Evolutionary conservation across 2,113 vertebrate genomes (phyloP).

Genomic region (Laticauda laticaudata): DNA sequence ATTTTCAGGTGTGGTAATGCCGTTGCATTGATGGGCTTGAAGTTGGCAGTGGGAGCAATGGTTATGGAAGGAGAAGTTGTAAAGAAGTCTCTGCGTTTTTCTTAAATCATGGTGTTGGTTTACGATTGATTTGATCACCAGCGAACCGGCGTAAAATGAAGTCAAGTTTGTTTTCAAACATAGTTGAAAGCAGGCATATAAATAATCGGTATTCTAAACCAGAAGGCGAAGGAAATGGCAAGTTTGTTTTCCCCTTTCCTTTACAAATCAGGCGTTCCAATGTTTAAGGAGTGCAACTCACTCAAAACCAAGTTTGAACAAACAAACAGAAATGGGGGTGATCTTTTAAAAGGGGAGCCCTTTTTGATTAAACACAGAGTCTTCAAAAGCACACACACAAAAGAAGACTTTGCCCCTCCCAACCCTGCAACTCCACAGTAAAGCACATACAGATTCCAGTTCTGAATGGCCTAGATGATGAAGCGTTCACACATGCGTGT

Average conservation of each 20-base stretch:
- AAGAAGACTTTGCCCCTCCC: not conserved
- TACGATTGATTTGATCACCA: not conserved
- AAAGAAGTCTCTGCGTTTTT: not conserved
- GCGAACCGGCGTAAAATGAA: constrained; percentile 53
- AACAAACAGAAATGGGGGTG: constrained; percentile 53
- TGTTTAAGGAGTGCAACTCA: constrained; percentile 63
- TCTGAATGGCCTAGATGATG: constrained; percentile 68
- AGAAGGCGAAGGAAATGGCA: constrained; percentile 22
- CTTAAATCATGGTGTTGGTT: not conserved
- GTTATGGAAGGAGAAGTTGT: not conserved
- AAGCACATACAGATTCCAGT: constrained; percentile 66
- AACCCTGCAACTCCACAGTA: constrained; percentile 43
- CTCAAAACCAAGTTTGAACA: constrained; percentile 59
- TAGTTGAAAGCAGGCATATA: constrained; percentile 50
- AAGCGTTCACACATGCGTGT: constrained; percentile 72
- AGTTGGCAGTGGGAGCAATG: not conserved
- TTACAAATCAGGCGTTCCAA: constrained; percentile 54
- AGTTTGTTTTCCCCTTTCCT: not conserved
- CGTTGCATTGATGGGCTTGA: not conserved
- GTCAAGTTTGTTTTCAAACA: constrained; percentile 12
- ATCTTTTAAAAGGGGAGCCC: constrained; percentile 68
- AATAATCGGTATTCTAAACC: constrained; percentile 43
- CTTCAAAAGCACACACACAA: constrained; percentile 8
- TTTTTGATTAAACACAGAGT: constrained; percentile 58
- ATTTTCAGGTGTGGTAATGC: not conserved